Evolutionary conservation across 92 coral and sea anemone genomes (phyloP), one percentile per base, ranked within the genome.

Genomic region (Paragorgia papillata): DNA sequence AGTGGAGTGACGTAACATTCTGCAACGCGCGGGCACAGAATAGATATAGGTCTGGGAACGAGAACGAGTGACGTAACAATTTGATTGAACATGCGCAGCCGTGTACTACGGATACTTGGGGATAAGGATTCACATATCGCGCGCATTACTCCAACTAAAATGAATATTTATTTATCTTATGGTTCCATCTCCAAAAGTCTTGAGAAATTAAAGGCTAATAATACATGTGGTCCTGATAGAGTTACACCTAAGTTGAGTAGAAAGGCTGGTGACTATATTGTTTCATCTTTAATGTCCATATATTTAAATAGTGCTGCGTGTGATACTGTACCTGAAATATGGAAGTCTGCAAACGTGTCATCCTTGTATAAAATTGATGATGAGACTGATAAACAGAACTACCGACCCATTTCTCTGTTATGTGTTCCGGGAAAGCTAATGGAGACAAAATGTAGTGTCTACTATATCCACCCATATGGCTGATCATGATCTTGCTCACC

Each of bases 181-280:
- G 43, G 43, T 37, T 37, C 43, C 43, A 37, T 37, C 43, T 37
- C 71, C n/a, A n/a, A 58, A 43, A 59, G 74, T 66, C 48, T 76
- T 28, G 22, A 76, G 22, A 62, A 40, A 40, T 39, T 77, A 68
- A 77, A 77, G 41, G 74, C 82, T 39, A 63, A 77, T 50, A 77
- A 77, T 27, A 43, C 82, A 21, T 76, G 82, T 34, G 82, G 82
- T 43, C 75, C 82, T n/a, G 82, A 76, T 46, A 62, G 59, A 20
- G 74, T 76, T 76, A 19, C 74, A 22, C 82, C 57, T 22, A 76
- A 46, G 74, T 32, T 61, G 56, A 48, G 61, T 35, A 76, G 61
- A 62, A 58, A 76, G 61, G 82, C 71, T 44, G 82, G 82, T 25
- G 56, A 76, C 31, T 1, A 17, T 62, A 29, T 29, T 30, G 13